Evolutionary conservation across 2,888 invertebrate species (phyloP).

Genomic region (Phortica okadai): DNA sequence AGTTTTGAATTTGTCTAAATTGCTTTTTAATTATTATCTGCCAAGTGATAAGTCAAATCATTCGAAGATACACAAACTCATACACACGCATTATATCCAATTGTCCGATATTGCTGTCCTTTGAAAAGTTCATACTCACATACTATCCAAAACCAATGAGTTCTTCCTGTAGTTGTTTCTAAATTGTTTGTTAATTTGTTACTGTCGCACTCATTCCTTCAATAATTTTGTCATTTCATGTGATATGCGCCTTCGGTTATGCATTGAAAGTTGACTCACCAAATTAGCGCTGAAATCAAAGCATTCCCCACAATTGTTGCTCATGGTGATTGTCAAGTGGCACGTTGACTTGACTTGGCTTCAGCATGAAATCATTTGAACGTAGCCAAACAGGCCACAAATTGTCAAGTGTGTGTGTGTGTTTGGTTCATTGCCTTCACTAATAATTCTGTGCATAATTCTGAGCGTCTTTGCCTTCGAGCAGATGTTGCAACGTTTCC

Average conservation of each 20-base stretch:
- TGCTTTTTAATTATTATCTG: background rate
- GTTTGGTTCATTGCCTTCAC: background rate
- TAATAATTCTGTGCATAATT: background rate
- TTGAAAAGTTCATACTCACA: too few species aligned
- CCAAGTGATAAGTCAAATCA: too few species aligned
- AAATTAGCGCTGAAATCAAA: slow-evolving; percentile 4
- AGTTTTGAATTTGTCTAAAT: background rate
- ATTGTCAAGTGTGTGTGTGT: background rate
- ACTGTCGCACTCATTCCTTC: too few species aligned
- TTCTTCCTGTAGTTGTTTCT: too few species aligned
- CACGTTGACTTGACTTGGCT: background rate
- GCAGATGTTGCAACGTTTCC: background rate
- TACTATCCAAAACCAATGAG: too few species aligned
- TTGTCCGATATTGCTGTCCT: too few species aligned
- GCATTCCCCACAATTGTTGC: background rate
- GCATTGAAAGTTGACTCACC: background rate
- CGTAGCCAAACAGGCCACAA: background rate
- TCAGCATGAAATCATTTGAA: too few species aligned
- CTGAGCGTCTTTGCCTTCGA: background rate
- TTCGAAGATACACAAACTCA: too few species aligned
- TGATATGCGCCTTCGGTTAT: background rate
- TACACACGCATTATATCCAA: too few species aligned
- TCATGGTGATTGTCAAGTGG: background rate
- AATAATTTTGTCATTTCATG: background rate
- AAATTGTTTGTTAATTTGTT: too few species aligned